Percentiles rank a stretch among this genome's conserved stretches.
phyloP scores from a whole-genome alignment of 2,113 vertebrate genomes.

The Dascyllus trimaculatus region DNA sequence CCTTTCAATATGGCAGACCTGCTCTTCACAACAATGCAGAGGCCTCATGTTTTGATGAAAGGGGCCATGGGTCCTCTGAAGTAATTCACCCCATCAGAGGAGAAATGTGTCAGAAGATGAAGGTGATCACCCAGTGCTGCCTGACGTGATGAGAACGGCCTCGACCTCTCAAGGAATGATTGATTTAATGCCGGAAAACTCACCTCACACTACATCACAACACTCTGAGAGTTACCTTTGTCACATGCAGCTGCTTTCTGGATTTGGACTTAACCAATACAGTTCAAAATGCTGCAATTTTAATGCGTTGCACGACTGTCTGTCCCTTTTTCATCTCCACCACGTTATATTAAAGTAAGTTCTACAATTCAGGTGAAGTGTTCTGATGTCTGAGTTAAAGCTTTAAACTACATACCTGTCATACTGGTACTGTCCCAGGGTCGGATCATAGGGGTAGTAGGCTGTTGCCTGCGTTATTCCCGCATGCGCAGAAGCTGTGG shows the following conservation, averaged over 20 bases:
- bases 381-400: neutral
- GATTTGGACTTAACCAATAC: neutral
- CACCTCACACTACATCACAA: neutral
- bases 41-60: conserved; percentile 38
- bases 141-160: conserved; percentile 27
- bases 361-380: neutral
- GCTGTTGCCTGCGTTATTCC: conserved; percentile 92
- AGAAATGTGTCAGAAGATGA: conserved; percentile 47
- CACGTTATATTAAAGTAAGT: neutral
- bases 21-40: conserved; percentile 31
- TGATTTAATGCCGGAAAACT: conserved; percentile 47
- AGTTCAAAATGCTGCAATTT: neutral
- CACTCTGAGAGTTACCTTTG: conserved; percentile 2
- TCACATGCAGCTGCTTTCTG: conserved; percentile 1
- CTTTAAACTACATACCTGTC: conserved; percentile 89
- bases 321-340: neutral
- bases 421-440: conserved; percentile 96
- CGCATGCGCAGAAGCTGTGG: conserved; percentile 91
- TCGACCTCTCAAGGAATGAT: conserved; percentile 40
- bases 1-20: conserved; percentile 46
- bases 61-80: conserved; percentile 5
- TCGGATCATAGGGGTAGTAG: conserved; percentile 96
- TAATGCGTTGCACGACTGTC: neutral
- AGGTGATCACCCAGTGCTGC: conserved; percentile 40
- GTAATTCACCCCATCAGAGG: conserved; percentile 42